Conservation (phyloP, 2,797 vertebrate genomes). For the Cirrhinus molitorella region DNA sequence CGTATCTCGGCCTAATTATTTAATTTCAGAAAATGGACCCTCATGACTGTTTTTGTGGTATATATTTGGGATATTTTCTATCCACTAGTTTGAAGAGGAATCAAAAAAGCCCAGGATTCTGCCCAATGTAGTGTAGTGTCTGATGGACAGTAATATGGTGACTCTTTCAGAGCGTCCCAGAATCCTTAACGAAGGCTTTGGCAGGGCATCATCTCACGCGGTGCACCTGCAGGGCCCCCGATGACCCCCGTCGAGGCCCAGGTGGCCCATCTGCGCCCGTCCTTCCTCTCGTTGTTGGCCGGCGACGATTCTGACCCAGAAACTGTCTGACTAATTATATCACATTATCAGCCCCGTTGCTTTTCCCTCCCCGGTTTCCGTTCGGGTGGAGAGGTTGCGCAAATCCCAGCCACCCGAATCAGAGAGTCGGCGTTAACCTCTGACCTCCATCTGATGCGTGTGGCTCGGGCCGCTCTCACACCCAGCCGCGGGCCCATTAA, state of each 20-base stretch:
- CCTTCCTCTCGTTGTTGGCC: slow-evolving; percentile 79
- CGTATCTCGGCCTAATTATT: too few species aligned
- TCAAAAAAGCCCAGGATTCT: neutral
- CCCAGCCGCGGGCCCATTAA: slow-evolving; percentile 93
- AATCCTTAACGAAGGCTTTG: slow-evolving; percentile 45
- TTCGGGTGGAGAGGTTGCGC: slow-evolving; percentile 88
- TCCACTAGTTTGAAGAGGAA: neutral
- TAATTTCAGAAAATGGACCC: too few species aligned
- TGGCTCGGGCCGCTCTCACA: slow-evolving; percentile 92
- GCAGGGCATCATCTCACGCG: slow-evolving; percentile 15
- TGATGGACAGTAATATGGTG: too few species aligned
- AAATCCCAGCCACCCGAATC: slow-evolving; percentile 94
- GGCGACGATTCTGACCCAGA: slow-evolving; percentile 80
- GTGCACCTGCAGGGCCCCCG: slow-evolving; percentile 62
- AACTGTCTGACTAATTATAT: slow-evolving; percentile 95
- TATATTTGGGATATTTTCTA: neutral
- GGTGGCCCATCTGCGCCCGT: slow-evolving; percentile 84
- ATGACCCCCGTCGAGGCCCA: slow-evolving; percentile 77
- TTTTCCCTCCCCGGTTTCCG: slow-evolving; percentile 85
- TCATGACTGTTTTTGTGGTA: too few species aligned
- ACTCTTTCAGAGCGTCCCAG: slow-evolving; percentile 28
- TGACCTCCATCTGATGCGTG: slow-evolving; percentile 90
- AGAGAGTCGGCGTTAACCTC: slow-evolving; percentile 95
- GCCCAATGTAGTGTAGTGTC: too few species aligned
- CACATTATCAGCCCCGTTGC: slow-evolving; percentile 87